A percentile compares a stretch with the other conserved stretches of the same genome.
These are phyloP conservation scores for Oscheius onirici DNA, from an alignment of 2,888 invertebrate species.

Conservation along the genomic window DNA sequence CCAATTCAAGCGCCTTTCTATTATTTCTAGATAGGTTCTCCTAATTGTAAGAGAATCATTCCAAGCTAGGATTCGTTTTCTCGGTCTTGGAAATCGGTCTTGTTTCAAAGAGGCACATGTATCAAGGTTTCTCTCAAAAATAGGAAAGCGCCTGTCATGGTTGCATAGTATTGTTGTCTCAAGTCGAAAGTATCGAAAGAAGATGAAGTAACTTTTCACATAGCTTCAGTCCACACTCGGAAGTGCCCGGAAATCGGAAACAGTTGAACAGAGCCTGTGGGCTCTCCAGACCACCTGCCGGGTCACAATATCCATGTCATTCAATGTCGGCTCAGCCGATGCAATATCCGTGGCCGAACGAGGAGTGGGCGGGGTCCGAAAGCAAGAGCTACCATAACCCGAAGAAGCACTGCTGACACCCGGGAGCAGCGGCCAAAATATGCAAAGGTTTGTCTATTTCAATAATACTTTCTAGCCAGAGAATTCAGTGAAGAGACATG, in stretches of 20 bases:
- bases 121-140: too few relatives aligned
- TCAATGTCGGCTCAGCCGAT: constrained; percentile 21
- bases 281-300: constrained; percentile 31
- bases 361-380: constrained; percentile 17
- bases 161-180: too few relatives aligned
- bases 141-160: too few relatives aligned
- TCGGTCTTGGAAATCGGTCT: too few relatives aligned
- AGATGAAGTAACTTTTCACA: too few relatives aligned
- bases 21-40: too few relatives aligned
- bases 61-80: too few relatives aligned
- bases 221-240: too few relatives aligned
- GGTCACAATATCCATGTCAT: constrained; percentile 31
- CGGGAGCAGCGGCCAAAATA: constrained; percentile 3
- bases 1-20: too few relatives aligned
- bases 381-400: constrained; percentile 27
- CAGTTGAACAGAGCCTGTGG: constrained; percentile 7
- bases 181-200: too few relatives aligned
- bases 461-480: background rate
- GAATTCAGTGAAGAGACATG: constrained; percentile 6
- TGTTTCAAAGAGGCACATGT: too few relatives aligned
- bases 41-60: too few relatives aligned
- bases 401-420: constrained; percentile 20
- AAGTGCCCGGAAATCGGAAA: background rate
- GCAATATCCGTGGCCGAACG: constrained; percentile 18
- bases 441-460: constrained; percentile 19